phyloP scores from a whole-genome alignment of 2,888 invertebrate genomes.

The Oligia latruncula region DNA sequence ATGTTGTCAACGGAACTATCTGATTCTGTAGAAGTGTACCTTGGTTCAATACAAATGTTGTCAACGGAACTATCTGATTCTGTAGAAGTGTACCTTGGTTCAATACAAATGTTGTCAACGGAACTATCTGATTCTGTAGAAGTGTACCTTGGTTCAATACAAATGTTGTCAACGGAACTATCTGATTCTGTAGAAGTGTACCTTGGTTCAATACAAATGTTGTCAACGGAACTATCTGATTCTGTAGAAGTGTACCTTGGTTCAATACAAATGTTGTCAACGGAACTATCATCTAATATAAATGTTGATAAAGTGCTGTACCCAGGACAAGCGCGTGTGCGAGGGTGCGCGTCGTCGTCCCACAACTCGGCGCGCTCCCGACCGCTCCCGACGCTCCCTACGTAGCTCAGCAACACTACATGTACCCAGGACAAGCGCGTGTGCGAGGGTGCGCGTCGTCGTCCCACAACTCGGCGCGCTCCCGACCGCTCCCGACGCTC shows the following conservation, averaged over 20 bases:
- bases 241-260: background rate
- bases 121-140: background rate
- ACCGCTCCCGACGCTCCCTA: background rate
- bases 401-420: background rate
- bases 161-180: no score
- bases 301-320: background rate
- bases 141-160: no score
- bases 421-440: constrained; percentile 13
- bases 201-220: no score
- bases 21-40: no score
- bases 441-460: background rate
- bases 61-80: no score
- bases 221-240: no score
- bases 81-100: background rate
- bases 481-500: background rate
- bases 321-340: background rate
- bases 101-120: background rate
- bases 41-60: no score
- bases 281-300: background rate
- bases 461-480: no score
- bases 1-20: no score
- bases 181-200: no score
- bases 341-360: background rate
- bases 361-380: no score
- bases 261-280: constrained; percentile 5